Conservation (phyloP, 2,113 vertebrate genomes). For the Channa maculata region DNA sequence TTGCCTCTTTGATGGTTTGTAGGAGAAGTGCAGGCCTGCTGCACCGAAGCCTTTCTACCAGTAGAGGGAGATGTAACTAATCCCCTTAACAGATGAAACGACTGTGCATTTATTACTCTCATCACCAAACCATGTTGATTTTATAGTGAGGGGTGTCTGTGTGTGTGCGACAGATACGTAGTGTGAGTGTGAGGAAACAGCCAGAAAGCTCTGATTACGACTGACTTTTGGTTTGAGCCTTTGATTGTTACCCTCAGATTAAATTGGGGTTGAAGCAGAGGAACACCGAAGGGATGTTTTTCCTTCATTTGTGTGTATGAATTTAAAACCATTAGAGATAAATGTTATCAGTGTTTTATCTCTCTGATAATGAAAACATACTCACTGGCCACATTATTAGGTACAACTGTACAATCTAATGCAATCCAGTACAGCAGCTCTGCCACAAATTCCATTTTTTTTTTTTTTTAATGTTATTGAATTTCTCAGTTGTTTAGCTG, state of each 20-base stretch:
- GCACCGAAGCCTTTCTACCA: constrained; percentile 45
- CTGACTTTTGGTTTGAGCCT: constrained; percentile 60
- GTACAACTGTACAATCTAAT: too few species aligned
- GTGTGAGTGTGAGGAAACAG: not conserved
- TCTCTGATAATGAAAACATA: too few species aligned
- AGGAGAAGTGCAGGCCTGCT: not conserved
- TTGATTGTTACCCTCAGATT: constrained; percentile 64
- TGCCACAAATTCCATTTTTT: too few species aligned
- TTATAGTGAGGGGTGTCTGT: constrained; percentile 15
- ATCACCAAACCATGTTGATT: constrained; percentile 22
- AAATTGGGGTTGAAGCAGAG: not conserved
- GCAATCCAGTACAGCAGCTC: too few species aligned
- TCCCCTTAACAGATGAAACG: constrained; percentile 26
- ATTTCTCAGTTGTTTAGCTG: too few species aligned
- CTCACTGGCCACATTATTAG: too few species aligned
- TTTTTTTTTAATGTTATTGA: too few species aligned
- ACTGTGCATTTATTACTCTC: too few species aligned
- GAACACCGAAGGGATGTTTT: too few species aligned
- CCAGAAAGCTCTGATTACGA: constrained; percentile 64
- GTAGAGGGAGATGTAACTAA: constrained; percentile 63
- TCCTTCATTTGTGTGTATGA: too few species aligned
- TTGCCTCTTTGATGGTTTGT: not conserved
- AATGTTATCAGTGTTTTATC: not conserved
- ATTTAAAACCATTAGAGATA: too few species aligned
- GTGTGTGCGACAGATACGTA: not conserved